phyloP scores from a whole-genome alignment of 2,797 vertebrate genomes.

The Tympanoctomys barrerae region DNA sequence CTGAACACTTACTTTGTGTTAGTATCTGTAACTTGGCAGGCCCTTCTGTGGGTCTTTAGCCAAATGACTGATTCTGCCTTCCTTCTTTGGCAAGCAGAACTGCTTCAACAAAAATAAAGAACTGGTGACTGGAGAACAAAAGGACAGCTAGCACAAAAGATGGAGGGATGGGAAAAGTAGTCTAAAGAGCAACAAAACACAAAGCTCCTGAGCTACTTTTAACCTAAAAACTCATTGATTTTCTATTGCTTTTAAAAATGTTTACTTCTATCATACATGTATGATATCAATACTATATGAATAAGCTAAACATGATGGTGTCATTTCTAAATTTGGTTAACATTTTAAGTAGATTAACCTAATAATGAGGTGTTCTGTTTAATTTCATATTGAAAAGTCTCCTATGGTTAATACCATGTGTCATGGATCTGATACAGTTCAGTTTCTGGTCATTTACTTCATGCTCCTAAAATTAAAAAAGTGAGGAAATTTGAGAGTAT shows the following conservation, averaged over 20 bases:
- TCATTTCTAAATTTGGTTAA: constrained; percentile 8
- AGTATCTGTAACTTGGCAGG: constrained; percentile 20
- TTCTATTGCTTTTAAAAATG: neutral
- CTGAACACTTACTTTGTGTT: constrained; percentile 20
- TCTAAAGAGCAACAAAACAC: neutral
- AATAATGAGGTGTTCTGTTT: neutral
- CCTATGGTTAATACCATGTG: neutral
- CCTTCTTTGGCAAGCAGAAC: constrained; percentile 46
- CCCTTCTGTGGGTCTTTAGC: neutral
- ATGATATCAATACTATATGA: neutral
- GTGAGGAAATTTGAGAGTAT: neutral
- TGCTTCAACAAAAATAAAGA: constrained; percentile 24
- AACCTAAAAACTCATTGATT: neutral
- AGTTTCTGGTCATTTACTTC: neutral
- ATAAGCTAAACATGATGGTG: neutral
- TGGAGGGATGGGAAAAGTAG: neutral
- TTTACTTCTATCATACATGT: neutral
- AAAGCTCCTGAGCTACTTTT: neutral
- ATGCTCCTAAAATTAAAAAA: constrained; percentile 34
- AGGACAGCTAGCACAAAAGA: neutral
- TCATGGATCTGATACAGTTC: neutral
- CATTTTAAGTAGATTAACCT: neutral
- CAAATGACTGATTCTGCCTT: neutral
- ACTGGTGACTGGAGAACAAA: neutral
- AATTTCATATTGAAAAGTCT: neutral